Evolutionary conservation across 2,797 vertebrate species (phyloP).

Genomic region (Betta splendens): DNA sequence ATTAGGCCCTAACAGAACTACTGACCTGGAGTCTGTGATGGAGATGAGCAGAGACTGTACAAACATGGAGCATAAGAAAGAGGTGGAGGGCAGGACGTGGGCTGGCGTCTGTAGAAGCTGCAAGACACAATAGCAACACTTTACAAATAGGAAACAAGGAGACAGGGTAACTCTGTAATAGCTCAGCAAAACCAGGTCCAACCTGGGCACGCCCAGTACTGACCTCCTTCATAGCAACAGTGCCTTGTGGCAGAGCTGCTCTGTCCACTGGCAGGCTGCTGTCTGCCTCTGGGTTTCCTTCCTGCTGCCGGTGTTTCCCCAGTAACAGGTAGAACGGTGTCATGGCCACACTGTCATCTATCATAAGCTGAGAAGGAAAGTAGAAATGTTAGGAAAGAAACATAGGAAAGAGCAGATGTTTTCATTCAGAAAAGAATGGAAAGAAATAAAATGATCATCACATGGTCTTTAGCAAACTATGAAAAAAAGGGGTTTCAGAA

Average conservation of each 20-base stretch:
- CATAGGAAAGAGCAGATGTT: not conserved
- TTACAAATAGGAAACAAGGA: no score
- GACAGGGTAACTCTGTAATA: no score
- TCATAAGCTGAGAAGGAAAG: conserved; percentile 76
- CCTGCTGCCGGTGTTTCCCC: conserved; percentile 83
- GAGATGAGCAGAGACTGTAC: conserved; percentile 89
- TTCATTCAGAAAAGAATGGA: no score
- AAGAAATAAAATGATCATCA: no score
- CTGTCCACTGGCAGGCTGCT: conserved; percentile 41
- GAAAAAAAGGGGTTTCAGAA: no score
- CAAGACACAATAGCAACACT: no score
- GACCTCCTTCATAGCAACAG: conserved; percentile 88
- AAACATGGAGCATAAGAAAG: conserved; percentile 91
- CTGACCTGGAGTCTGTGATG: conserved; percentile 72
- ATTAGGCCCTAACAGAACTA: not conserved
- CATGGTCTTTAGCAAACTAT: no score
- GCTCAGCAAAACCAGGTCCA: not conserved
- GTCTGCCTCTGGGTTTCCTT: conserved; percentile 50
- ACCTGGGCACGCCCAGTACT: conserved; percentile 12
- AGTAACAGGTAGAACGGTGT: conserved; percentile 92
- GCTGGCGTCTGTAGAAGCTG: conserved; percentile 93
- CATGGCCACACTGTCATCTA: conserved; percentile 89
- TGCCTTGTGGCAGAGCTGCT: conserved; percentile 74
- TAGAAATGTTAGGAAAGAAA: conserved; percentile 7
- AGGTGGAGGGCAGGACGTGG: conserved; percentile 90